Conservation (phyloP, 2,113 vertebrate species). For the Pholis gunnellus region DNA sequence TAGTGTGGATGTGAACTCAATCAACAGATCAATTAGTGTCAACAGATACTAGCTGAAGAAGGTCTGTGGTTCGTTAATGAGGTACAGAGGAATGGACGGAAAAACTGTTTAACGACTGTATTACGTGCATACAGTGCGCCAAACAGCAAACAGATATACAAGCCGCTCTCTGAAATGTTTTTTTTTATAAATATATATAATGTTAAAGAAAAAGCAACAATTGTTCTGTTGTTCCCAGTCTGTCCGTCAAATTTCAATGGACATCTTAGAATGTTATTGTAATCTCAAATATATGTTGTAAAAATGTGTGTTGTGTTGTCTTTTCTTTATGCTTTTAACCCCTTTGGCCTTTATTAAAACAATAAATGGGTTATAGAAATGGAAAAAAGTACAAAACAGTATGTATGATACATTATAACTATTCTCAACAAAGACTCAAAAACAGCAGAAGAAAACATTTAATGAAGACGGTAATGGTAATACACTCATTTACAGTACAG, state of each 20-base stretch:
- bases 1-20: too few species aligned
- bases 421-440: not conserved
- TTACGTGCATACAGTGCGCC: not conserved
- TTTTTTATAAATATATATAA: not conserved
- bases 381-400: not conserved
- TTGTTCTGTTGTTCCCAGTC: not conserved
- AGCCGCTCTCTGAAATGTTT: not conserved
- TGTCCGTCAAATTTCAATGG: not conserved
- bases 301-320: not conserved
- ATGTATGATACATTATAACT: not conserved
- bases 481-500: not conserved
- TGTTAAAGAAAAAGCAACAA: not conserved
- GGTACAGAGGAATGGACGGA: not conserved
- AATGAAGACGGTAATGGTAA: not conserved
- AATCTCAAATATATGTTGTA: slow-evolving; percentile 48
- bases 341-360: not conserved
- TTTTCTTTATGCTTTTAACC: not conserved
- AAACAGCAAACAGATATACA: not conserved
- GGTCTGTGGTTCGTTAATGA: not conserved
- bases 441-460: not conserved
- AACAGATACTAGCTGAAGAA: not conserved
- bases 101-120: not conserved
- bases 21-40: not conserved
- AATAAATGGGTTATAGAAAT: not conserved
- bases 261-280: not conserved